These are phyloP conservation scores for Caenorhabditis sulstoni DNA, from an alignment of 2,888 invertebrate genomes.

Conservation along the genomic window DNA sequence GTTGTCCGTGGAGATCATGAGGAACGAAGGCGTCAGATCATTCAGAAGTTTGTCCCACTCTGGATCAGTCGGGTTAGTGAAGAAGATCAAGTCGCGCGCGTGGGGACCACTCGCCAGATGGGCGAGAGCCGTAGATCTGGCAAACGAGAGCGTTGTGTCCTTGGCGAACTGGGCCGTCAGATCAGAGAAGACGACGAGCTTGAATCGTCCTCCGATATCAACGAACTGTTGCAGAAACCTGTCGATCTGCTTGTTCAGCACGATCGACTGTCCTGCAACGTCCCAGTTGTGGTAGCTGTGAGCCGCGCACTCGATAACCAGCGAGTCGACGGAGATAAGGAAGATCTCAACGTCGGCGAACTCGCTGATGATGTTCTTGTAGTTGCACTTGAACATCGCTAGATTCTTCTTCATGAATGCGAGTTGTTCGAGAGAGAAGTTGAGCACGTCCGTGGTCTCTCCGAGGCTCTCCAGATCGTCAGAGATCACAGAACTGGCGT, in stretches of 20 bases:
- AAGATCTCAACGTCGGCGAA: constrained; percentile 80
- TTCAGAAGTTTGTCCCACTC: constrained; percentile 74
- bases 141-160: constrained; percentile 75
- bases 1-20: constrained; percentile 78
- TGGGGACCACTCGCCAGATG: constrained; percentile 63
- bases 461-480: constrained; percentile 63
- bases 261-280: constrained; percentile 78
- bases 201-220: constrained; percentile 77
- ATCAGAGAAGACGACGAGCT: constrained; percentile 77
- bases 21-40: constrained; percentile 78
- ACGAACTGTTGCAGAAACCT: constrained; percentile 75
- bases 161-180: constrained; percentile 71
- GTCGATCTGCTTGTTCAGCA: constrained; percentile 76
- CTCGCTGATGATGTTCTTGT: constrained; percentile 77
- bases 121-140: constrained; percentile 70
- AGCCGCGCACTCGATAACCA: constrained; percentile 77
- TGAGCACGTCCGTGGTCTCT: constrained; percentile 62
- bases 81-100: constrained; percentile 67
- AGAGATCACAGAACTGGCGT: constrained; percentile 60
- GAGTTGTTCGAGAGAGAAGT: constrained; percentile 65
- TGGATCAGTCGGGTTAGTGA: constrained; percentile 74
- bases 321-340: constrained; percentile 77
- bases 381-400: constrained; percentile 67
- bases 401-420: constrained; percentile 67
- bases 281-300: constrained; percentile 79